Base-by-base conservation (phyloP, 2,113 vertebrate genomes). In the Eurystomus gularis region DNA sequence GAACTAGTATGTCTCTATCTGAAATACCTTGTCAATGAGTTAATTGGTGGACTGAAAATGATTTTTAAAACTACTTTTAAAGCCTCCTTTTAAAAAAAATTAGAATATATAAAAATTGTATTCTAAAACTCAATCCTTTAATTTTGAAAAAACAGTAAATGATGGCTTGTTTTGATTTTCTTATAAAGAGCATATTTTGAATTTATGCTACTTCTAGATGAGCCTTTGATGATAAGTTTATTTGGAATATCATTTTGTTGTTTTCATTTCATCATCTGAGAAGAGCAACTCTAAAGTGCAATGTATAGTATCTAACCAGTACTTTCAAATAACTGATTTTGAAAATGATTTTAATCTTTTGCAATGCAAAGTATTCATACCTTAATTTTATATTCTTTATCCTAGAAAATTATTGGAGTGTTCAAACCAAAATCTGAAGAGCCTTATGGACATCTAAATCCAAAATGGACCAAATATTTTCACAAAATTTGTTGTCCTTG, bases 401-500 rank as follows among this genome's bases (percentile, higher is more conserved):
- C 58, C 46, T 94, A 99, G 99, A 99, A 99, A 98, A 98, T 97
- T 88, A 98, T 99, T 93, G 99, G 99, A 52, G 99, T 99, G 75
- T 99, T 99, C 97, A 99, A 99, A 98, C 99, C 99, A 98, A 99
- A 99, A 98, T 99, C 99, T 46, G 99, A 99, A 97, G 99, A 99
- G 97, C 99, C 99, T 93, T 99, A 99, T 11, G 99, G 99, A 97
- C 99, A 99, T 58, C 98, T 99, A 73, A 99, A 99, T 97, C 99
- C 99, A 54, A 99, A 99, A 96, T 99, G 99, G 99, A 99, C 99
- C 98, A 99, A 99, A 98, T 99, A 99, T 85, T 98, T 99, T 96
- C 99, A 99, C 95, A 99, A 99, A 98, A 94, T 99, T 58, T 99
- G 99, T 97, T 99, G 99, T 92, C 99, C 99, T 23, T 99, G 99